Base-by-base conservation (phyloP, 2,888 invertebrate species). In the Xestia ashworthii region DNA sequence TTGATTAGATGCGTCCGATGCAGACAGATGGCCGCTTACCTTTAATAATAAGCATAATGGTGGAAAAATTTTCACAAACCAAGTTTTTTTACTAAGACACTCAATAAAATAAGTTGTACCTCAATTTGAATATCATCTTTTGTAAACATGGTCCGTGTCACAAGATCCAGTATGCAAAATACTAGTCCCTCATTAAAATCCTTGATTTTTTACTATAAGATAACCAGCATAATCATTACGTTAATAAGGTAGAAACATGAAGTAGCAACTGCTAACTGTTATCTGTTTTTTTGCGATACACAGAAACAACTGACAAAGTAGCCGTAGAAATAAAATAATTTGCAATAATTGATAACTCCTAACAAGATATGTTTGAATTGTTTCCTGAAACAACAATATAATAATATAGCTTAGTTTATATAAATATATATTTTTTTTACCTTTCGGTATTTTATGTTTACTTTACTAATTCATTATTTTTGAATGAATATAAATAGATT, bases 201-300 rank as follows among this genome's bases (percentile, higher is more conserved):
- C 41, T 50, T n/a, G 55, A 72, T 74, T 79, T 83, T 79, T 74
- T 84, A 65, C 25, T 44, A 12, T 3, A 55, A 55, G 62, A 68
- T 78, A 74, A 76, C 62, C 41, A 55, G 14, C 70, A 44, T 64
- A 68, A 74, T 78, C 32, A 81, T 69, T 65, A 87, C 55, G 41
- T 32, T 81, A 81, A 73, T 73, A 53, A 38, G 46, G 67, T 65
- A 44, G 44, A 8, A n/a, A 25, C 14, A 73, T 78, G 72, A 78
- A 78, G 71, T 86, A 75, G 78, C 48, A 81, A 1, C 41, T 58
- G 14, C 48, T 85, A 79, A 86, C 87, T 76, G 85, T 77, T 32
- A 44, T 71, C 38, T 41, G 48, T 50, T 75, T 86, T 71, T 85
- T 85, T 87, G 74, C 65, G n/a, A 53, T 14, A 16, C 9, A 41